A percentile compares a stretch with the other conserved stretches of the same genome.
Evolutionary conservation across 2,113 vertebrate genomes (phyloP).

Genomic region (Castor canadensis): DNA sequence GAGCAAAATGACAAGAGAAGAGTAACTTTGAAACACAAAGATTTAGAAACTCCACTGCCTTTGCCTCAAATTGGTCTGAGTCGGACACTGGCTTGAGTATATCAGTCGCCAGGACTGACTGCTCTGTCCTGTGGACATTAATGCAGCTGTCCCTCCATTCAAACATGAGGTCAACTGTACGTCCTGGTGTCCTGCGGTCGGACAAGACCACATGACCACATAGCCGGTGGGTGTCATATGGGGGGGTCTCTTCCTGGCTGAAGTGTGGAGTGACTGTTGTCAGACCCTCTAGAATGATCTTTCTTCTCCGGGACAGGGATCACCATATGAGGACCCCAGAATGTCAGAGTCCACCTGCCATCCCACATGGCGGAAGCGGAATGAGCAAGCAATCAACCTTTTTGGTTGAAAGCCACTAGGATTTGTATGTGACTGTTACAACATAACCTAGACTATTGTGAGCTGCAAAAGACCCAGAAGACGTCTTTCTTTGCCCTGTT

Average conservation of each 20-base stretch:
- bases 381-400: not conserved
- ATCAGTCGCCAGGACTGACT: not conserved
- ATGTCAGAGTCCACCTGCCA: not conserved
- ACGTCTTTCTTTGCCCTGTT: not conserved
- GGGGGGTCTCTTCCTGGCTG: not conserved
- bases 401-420: not conserved
- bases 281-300: not conserved
- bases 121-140: not conserved
- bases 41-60: not conserved
- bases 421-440: not conserved
- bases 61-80: not conserved
- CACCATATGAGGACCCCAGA: not conserved
- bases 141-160: not conserved
- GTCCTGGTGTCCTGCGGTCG: not conserved
- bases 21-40: constrained; percentile 22
- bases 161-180: not conserved
- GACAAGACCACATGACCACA: not conserved
- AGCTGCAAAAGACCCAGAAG: not conserved
- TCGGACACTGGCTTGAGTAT: not conserved
- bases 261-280: not conserved
- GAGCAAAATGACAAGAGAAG: not conserved
- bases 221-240: too few species aligned
- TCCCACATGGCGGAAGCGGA: not conserved
- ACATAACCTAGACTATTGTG: not conserved
- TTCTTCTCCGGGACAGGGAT: not conserved